Evolutionary conservation across 2,888 invertebrate genomes (phyloP), one percentile per base, ranked within the genome.

Genomic region (Rhopalosiphum nymphaeae): DNA sequence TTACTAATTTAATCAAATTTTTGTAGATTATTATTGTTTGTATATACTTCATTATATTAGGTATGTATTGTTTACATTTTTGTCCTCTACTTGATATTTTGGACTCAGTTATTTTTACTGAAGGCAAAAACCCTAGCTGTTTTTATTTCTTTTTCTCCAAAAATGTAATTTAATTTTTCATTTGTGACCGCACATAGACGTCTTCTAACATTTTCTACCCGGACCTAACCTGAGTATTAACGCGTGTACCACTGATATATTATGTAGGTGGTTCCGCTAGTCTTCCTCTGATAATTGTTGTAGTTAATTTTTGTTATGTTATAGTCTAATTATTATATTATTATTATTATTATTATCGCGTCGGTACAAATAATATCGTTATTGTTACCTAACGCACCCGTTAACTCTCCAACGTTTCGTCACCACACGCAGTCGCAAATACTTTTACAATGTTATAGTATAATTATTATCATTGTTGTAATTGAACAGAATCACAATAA

Each of bases 251-350:
- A 16, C 5, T 5, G 1, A 67, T 13, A 67, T 67, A 13, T 13
- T 9, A 42, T 84, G 36, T 84, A 10, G 4, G 16, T 4, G 3
- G 42, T 85, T 88, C 87, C 49, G 3, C 84, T 25, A 84, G 87
- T 84, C 53, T 25, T 53, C 49, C 11, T 91, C n/a, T 26, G 3
- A 42, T 53, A 49, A 84, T 84, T 42, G 36, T 78, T 84, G n/a
- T 21, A 5, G 21, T 78, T 36, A 61, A 36, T 46, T 56, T n/a
- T 57, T 57, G 36, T 92, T 42, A 53, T 49, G 84, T 92, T 92
- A 88, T 67, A 88, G 92, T 92, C 92, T 88, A 88, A 92, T 92
- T 26, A 61, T 67, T 67, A n/a, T 67, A 67, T 67, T 67, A n/a
- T 87, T 91, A 56, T 67, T 67, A n/a, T 87, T 91, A 56, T 49